A percentile compares a stretch with the other conserved stretches of the same genome.
These are phyloP conservation scores for Psittacara wagleri DNA, from an alignment of 2,113 vertebrate species.

Conservation along the genomic window DNA sequence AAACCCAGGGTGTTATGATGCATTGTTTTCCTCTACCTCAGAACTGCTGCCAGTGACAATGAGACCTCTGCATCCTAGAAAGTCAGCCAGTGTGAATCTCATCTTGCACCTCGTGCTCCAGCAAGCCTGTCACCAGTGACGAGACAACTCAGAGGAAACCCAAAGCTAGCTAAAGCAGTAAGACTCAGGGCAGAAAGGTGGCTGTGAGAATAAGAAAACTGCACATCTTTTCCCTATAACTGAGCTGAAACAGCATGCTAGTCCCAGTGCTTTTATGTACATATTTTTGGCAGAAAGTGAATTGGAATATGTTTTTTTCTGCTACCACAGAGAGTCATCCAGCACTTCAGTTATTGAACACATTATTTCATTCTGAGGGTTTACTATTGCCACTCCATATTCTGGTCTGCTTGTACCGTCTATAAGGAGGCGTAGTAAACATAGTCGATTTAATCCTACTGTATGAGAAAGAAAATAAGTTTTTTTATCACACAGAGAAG, in stretches of 20 bases:
- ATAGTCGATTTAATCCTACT: not conserved
- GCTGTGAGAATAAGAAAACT: not conserved
- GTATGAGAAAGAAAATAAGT: conserved; percentile 11
- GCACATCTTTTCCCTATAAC: not conserved
- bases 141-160: not conserved
- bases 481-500: conserved; percentile 34
- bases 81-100: not conserved
- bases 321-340: conserved; percentile 46
- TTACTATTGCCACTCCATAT: conserved; percentile 31
- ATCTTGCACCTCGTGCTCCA: not conserved
- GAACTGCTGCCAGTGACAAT: not conserved
- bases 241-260: not conserved
- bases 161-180: not conserved
- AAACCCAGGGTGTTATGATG: not conserved
- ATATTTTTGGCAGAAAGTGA: conserved; percentile 44
- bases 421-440: conserved; percentile 24
- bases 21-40: conserved; percentile 8
- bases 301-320: conserved; percentile 47
- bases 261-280: conserved; percentile 46
- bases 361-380: conserved; percentile 43
- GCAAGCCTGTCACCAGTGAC: not conserved
- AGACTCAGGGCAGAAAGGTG: not conserved
- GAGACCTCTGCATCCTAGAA: not conserved
- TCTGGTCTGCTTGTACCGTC: not conserved
- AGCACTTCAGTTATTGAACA: conserved; percentile 29